Evolutionary conservation across 2,797 vertebrate genomes (phyloP).

Genomic region (Xerus rutilus): DNA sequence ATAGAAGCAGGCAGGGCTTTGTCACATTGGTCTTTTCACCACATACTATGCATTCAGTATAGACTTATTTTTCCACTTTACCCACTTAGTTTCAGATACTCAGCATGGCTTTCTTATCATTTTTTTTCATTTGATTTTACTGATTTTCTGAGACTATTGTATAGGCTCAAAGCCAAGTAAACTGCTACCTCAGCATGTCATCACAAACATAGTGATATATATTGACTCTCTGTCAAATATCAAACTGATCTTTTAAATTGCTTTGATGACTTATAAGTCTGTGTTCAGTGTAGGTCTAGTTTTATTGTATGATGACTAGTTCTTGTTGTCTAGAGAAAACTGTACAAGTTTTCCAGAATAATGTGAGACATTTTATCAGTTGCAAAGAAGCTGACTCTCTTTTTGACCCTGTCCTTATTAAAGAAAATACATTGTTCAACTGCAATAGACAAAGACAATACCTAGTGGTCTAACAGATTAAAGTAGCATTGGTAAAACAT

Average conservation of each 20-base stretch:
- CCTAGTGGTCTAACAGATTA: neutral
- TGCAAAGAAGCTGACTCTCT: neutral
- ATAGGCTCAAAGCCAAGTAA: slow-evolving; percentile 53
- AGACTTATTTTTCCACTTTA: neutral
- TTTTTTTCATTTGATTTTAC: slow-evolving; percentile 58
- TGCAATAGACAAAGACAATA: neutral
- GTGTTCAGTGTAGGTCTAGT: slow-evolving; percentile 6
- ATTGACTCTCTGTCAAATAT: slow-evolving; percentile 66
- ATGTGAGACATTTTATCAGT: slow-evolving; percentile 37
- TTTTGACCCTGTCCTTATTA: slow-evolving; percentile 16
- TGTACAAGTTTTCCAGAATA: neutral
- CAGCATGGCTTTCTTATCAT: slow-evolving; percentile 16
- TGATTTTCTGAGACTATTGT: slow-evolving; percentile 50
- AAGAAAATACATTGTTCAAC: neutral
- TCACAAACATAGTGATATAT: neutral
- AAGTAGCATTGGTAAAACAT: neutral
- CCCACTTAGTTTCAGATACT: slow-evolving; percentile 48
- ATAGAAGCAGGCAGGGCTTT: neutral
- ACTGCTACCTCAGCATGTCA: slow-evolving; percentile 48
- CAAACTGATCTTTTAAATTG: slow-evolving; percentile 56
- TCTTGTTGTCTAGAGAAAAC: slow-evolving; percentile 33
- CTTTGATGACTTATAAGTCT: slow-evolving; percentile 37
- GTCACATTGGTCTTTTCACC: neutral
- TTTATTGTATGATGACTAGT: slow-evolving; percentile 52
- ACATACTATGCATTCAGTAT: neutral